These are phyloP conservation scores for Alosa alosa DNA, from an alignment of 2,113 vertebrate species.

Conservation along the genomic window DNA sequence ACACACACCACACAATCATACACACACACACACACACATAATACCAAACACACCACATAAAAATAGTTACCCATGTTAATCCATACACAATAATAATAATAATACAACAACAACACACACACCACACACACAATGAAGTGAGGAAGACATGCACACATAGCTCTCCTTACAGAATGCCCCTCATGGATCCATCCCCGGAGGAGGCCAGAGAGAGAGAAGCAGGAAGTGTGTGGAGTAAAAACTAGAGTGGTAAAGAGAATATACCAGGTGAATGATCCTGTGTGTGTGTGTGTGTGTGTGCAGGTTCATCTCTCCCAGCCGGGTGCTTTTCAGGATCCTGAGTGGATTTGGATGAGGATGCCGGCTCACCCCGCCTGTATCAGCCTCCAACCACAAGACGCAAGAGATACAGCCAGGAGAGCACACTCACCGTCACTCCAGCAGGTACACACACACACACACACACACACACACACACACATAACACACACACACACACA, in stretches of 20 bases:
- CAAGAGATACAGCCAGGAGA: constrained; percentile 80
- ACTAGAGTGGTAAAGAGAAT: too few relatives aligned
- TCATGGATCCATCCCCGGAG: too few relatives aligned
- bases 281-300: constrained; percentile 20
- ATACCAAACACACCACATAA: too few relatives aligned
- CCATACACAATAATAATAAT: too few relatives aligned
- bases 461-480: neutral
- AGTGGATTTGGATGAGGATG: constrained; percentile 78
- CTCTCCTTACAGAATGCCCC: too few relatives aligned
- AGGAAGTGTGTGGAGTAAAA: too few relatives aligned
- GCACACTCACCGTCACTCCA: constrained; percentile 66
- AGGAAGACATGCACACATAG: neutral
- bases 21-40: neutral
- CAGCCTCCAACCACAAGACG: constrained; percentile 78
- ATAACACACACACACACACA: too few relatives aligned
- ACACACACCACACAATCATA: neutral
- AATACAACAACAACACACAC: too few relatives aligned
- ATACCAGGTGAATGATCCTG: neutral
- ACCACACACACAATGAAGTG: too few relatives aligned
- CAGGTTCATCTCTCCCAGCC: constrained; percentile 89
- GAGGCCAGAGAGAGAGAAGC: too few relatives aligned
- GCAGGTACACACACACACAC: neutral
- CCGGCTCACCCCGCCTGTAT: too few relatives aligned
- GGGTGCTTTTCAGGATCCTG: constrained; percentile 92
- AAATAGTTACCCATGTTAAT: too few relatives aligned